A percentile compares a stretch with the other conserved stretches of the same genome.
Evolutionary conservation across 2,888 invertebrate genomes (phyloP).

Genomic region (Napeogenes inachia): DNA sequence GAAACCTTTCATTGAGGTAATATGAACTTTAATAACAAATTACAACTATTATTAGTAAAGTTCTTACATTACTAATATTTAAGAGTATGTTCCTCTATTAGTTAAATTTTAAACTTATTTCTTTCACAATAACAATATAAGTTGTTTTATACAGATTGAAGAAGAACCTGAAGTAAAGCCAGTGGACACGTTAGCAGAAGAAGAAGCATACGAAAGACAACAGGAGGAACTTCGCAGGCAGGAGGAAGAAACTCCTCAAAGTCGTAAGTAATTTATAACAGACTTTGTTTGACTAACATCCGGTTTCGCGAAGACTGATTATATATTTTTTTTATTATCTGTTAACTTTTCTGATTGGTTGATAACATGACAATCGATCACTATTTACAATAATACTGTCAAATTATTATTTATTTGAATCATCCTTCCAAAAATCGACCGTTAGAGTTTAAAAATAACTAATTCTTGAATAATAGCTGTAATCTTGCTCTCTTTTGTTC

Average conservation of each 20-base stretch:
- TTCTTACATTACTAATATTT: not conserved
- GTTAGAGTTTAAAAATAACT: too few relatives aligned
- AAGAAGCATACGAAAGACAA: conserved; percentile 65
- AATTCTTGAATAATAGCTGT: too few relatives aligned
- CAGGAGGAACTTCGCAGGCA: conserved; percentile 60
- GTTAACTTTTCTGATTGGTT: too few relatives aligned
- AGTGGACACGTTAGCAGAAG: conserved; percentile 60
- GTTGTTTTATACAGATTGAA: conserved; percentile 45
- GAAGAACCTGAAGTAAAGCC: conserved; percentile 55
- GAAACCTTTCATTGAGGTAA: conserved; percentile 72
- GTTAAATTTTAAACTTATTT: not conserved
- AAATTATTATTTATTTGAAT: too few relatives aligned
- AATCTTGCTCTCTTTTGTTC: too few relatives aligned
- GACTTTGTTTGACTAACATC: not conserved
- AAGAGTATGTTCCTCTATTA: not conserved
- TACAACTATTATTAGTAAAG: too few relatives aligned
- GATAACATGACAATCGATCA: too few relatives aligned
- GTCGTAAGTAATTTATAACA: conserved; percentile 46
- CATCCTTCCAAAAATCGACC: too few relatives aligned
- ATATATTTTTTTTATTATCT: too few relatives aligned
- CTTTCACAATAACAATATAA: not conserved
- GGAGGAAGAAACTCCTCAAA: conserved; percentile 55
- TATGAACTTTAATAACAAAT: not conserved
- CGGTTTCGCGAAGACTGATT: not conserved
- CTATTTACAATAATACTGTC: too few relatives aligned